Evolutionary conservation across 2,888 invertebrate genomes (phyloP), one percentile per base, ranked within the genome.

Genomic region (Steinernema carpocapsae): DNA sequence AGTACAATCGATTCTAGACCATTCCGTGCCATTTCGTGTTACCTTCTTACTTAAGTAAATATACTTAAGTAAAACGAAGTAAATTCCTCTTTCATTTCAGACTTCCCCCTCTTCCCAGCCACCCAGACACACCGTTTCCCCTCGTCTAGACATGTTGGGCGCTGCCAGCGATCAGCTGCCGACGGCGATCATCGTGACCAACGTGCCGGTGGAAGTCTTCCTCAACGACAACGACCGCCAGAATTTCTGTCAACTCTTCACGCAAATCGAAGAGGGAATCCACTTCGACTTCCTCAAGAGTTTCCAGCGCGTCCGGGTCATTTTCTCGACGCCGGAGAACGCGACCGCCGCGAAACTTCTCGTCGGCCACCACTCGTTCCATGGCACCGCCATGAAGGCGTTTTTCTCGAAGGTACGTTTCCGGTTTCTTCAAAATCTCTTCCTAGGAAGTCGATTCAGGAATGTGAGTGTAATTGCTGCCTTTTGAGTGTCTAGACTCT

Each of bases 211-310:
- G 32, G 77, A 83, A 79, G 82, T 86, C 4, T 86, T 85, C 79
- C 79, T 75, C 29, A 78, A 86, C 73, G 77, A 77, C 7, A 77
- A 76, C 22, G 79, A 83, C 73, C 82, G 84, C 56, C 76, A 78
- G n/a, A 87, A 86, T 72, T 92, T 97, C 90, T 95, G 96, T 89
- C 91, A 92, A 81, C 89, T 95, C 74, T 96, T 97, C 88, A 92
- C 92, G 83, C 91, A 92, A 79, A 95, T 93, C 89, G 93, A 94
- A 72, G 91, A 92, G 76, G 91, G 92, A 80, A 93, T 92, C 56
- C 93, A 94, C 19, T 95, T 97, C 90, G 94, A 96, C 86, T 99
- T 96, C 92, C 91, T 99, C 85, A 92, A 93, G 84, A 96, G 96
- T 88, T 99, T 99, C 89, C 92, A 92, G 85, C 92, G 97, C 83